These are phyloP conservation scores for Marronus borbonicus DNA, from an alignment of 2,888 invertebrate species.

Conservation along the genomic window DNA sequence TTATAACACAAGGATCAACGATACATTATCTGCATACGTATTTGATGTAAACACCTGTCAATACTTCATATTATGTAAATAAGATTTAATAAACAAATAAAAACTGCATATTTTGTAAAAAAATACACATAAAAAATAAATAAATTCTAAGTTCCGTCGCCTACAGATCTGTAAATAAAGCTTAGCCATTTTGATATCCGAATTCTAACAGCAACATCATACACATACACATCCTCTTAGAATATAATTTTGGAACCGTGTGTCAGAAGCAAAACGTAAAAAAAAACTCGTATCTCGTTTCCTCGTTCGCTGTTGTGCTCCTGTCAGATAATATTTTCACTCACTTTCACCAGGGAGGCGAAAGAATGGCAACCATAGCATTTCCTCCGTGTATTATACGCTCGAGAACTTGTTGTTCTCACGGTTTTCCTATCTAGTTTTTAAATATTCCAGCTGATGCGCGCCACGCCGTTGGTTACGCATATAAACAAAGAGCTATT, in stretches of 20 bases:
- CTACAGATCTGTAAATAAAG: neutral
- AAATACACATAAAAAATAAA: neutral
- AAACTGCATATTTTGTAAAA: too few species aligned
- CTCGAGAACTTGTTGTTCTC: conserved; percentile 6
- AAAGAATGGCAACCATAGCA: neutral
- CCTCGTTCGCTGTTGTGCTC: conserved; percentile 5
- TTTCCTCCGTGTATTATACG: neutral
- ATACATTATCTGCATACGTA: too few species aligned
- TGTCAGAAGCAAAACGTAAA: conserved; percentile 15
- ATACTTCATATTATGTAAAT: too few species aligned
- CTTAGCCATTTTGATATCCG: neutral
- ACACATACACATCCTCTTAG: neutral
- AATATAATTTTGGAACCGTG: conserved; percentile 10
- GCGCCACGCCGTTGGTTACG: neutral
- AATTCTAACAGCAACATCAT: neutral
- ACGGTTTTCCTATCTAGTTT: neutral
- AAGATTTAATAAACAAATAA: too few species aligned
- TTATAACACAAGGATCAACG: too few species aligned
- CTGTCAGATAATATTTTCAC: conserved; percentile 35
- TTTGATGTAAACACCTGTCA: too few species aligned
- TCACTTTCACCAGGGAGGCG: conserved; percentile 22
- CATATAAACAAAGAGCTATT: neutral
- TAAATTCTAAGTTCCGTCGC: neutral
- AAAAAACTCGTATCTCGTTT: conserved; percentile 5
- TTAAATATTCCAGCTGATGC: conserved; percentile 3